Conservation (phyloP, 2,888 invertebrate genomes). For the Tridacna crocea region DNA sequence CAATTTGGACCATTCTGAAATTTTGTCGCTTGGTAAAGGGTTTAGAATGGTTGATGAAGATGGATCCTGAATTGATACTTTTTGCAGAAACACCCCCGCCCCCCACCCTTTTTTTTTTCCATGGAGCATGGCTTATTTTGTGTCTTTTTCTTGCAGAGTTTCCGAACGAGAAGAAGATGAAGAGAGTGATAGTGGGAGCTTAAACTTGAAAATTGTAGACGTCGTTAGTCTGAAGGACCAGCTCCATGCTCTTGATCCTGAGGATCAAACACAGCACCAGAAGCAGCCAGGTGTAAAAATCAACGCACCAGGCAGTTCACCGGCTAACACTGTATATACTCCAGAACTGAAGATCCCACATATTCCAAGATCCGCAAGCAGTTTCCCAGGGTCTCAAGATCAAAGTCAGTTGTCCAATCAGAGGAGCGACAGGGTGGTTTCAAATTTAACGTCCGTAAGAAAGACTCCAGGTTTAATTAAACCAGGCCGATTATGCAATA, state of each 20-base stretch:
- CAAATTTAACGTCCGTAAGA: background rate
- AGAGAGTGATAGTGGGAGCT: conserved; percentile 52
- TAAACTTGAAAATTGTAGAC: conserved; percentile 75
- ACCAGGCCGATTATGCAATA: conserved; percentile 53
- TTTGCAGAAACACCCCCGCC: too few species aligned
- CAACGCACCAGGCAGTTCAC: background rate
- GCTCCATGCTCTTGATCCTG: conserved; percentile 5
- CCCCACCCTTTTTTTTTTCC: too few species aligned
- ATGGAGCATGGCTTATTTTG: too few species aligned
- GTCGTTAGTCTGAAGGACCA: conserved; percentile 74
- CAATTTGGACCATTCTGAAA: too few species aligned
- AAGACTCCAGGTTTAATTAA: conserved; percentile 11
- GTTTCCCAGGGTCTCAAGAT: background rate
- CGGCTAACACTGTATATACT: background rate
- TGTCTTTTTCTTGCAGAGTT: background rate
- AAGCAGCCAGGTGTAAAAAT: background rate
- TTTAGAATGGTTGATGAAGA: too few species aligned
- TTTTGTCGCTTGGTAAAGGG: too few species aligned
- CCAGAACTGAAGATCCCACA: conserved; percentile 50
- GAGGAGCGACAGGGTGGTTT: background rate
- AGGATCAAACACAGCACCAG: background rate
- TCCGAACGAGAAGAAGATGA: conserved; percentile 26
- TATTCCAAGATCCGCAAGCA: conserved; percentile 30
- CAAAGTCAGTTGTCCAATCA: background rate
- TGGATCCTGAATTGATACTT: too few species aligned